phyloP scores from a whole-genome alignment of 2,113 vertebrate species.

The Microcebus jonahi region DNA sequence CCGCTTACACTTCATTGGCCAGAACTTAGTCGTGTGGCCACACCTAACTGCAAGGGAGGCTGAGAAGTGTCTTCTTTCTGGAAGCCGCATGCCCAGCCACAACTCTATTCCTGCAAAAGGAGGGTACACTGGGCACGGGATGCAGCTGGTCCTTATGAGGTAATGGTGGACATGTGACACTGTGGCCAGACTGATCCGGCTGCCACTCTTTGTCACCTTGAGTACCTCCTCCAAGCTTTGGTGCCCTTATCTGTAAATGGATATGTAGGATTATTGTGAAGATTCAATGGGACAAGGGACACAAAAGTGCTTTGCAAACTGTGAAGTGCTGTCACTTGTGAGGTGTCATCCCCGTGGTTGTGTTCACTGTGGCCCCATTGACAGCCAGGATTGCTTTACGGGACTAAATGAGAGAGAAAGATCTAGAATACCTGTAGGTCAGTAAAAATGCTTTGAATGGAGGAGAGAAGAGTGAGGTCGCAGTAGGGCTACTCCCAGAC shows the following conservation, averaged over 20 bases:
- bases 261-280: neutral
- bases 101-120: neutral
- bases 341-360: neutral
- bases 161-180: accelerated
- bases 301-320: neutral
- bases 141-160: neutral
- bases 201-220: neutral
- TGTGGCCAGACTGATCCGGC: neutral
- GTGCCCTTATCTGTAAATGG: neutral
- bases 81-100: neutral
- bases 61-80: neutral
- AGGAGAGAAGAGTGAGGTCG: neutral
- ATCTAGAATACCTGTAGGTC: neutral
- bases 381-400: neutral
- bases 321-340: neutral
- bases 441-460: neutral
- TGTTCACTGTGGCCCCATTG: neutral
- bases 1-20: neutral
- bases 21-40: neutral
- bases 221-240: neutral
- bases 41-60: neutral
- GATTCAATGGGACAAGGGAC: too few relatives aligned
- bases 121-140: neutral
- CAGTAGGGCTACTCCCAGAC: neutral
- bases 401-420: too few relatives aligned